phyloP scores from a whole-genome alignment of 2,888 invertebrate species.

The Carterocephalus palaemon region DNA sequence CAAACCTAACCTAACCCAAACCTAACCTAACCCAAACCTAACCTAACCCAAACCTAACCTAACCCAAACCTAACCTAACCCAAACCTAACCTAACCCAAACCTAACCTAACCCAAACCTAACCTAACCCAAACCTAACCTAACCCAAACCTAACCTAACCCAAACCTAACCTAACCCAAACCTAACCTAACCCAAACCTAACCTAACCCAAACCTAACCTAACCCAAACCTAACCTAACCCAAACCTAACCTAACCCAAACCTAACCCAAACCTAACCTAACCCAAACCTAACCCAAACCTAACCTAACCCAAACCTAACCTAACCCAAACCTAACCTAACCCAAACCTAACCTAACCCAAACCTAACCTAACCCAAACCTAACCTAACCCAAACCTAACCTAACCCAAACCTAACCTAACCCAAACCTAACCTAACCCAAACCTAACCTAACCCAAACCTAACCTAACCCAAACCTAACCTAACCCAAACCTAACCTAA shows the following conservation, averaged over 20 bases:
- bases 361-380: not conserved
- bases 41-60: slow-evolving; percentile 6
- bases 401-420: not conserved
- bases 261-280: not conserved
- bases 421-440: not conserved
- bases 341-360: not conserved
- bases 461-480: not conserved
- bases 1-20: not conserved
- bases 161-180: not conserved
- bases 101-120: slow-evolving; percentile 11
- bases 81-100: slow-evolving; percentile 11
- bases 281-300: not conserved
- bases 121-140: slow-evolving; percentile 10
- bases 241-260: not conserved
- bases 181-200: not conserved
- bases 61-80: slow-evolving; percentile 7
- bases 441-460: not conserved
- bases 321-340: not conserved
- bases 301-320: not conserved
- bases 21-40: slow-evolving; percentile 1
- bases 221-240: not conserved
- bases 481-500: no score
- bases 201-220: not conserved
- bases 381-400: not conserved
- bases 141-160: slow-evolving; percentile 7